Base-by-base conservation (phyloP, 2,888 invertebrate species). In the Pantelozetes paolii region DNA sequence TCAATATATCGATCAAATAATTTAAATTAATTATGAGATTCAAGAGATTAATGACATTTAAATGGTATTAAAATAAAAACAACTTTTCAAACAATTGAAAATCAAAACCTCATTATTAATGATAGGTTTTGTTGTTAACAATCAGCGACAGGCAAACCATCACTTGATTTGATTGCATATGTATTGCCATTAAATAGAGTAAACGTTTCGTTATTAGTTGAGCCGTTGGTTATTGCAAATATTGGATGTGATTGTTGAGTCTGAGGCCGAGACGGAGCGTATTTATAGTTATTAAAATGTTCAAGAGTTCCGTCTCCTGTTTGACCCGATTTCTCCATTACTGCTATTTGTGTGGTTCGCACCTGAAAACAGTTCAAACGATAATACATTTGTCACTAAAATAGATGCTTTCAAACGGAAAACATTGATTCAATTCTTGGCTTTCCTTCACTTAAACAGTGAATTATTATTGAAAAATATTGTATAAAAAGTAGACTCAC, bases 401-500 rank as follows among this genome's bases (percentile, higher is more conserved):
- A 69, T 69, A 30, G n/a, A 36, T 15, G 26, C 9, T 30, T 69
- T 36, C 69, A 9, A 69, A 40, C 15, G 40, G 42, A 69, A 32
- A 18, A 30, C 3, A 15, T 59, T 18, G 28, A 40, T 64, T 64
- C 40, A 64, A 23, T 64, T 64, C n/a, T 64, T 36, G n/a, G n/a
- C n/a, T n/a, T n/a, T n/a, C n/a, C n/a, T n/a, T n/a, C n/a, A n/a
- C n/a, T n/a, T n/a, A n/a, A n/a, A n/a, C n/a, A n/a, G n/a, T n/a
- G n/a, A n/a, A 40, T 64, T 54, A 23, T 54, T 20, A 26, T 40
- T 32, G 42, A 5, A 30, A 32, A 20, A n/a, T n/a, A 30, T 20
- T 67, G 40, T 48, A n/a, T n/a, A 57, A 57, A 57, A 20, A 20
- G 13, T 28, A 57, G 30, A 59, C 92, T 84, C 36, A 94, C 92